Base-by-base conservation (phyloP, 2,888 invertebrate species). In the Apoderus coryli region DNA sequence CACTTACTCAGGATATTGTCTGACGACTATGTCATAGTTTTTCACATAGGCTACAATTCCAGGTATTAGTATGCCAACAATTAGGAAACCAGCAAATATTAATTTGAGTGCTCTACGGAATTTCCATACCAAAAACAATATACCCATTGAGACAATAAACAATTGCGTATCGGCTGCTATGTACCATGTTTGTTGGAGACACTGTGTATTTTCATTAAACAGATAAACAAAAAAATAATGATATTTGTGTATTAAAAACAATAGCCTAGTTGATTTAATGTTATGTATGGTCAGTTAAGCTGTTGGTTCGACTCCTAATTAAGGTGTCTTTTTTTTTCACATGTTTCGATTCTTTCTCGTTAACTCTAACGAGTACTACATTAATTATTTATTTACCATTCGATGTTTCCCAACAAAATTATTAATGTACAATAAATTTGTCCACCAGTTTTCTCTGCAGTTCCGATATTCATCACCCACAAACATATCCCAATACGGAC, bases 351-450 rank as follows among this genome's bases (percentile, higher is more conserved):
- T n/a, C n/a, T n/a, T n/a, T n/a, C n/a, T n/a, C n/a, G n/a, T n/a
- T n/a, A n/a, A n/a, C n/a, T n/a, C n/a, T n/a, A n/a, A n/a, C n/a
- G n/a, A n/a, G n/a, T n/a, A n/a, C n/a, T n/a, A n/a, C n/a, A n/a
- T n/a, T 10, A 9, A 10, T 4, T 22, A 10, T 4, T 14, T 10
- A 46, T 53, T 52, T 52, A 74, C 73, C 59, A 74, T 47, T 44
- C 67, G 53, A 39, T 75, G 72, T 3, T 69, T 69, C 27, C 68
- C 65, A 7, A 76, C 60, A 45, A 78, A 79, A 48, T 80, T 80
- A 46, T 79, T 79, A 27, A 79, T 63, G 50, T 78, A 80, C 19
- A 80, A 52, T 24, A 79, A 59, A 51, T 80, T 79, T 0, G 72
- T 54, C 79, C 79, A 80, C 77, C 79, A 79, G 1, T 74, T 72